Percentiles rank a stretch among this genome's conserved stretches.
Evolutionary conservation across 2,888 invertebrate genomes (phyloP).

Genomic region (Chymomyza caudatula): DNA sequence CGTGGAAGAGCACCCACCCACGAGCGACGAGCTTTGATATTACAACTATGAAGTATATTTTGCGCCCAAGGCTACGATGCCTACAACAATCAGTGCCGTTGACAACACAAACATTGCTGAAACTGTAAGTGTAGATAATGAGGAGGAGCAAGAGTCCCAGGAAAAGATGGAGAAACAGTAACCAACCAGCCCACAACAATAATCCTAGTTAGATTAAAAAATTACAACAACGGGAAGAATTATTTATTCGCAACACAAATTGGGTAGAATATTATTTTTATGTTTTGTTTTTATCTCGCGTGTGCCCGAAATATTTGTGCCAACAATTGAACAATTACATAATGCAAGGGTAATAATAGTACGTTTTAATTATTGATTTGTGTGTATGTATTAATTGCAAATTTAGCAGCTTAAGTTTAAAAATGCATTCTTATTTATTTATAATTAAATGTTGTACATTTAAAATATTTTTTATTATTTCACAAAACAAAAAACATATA

Average conservation of each 20-base stretch:
- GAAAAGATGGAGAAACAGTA: conserved; percentile 6
- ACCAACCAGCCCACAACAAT: neutral
- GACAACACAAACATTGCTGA: conserved; percentile 44
- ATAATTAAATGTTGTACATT: conserved; percentile 40
- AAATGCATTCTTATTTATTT: conserved; percentile 20
- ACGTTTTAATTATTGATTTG: conserved; percentile 9
- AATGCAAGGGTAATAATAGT: neutral
- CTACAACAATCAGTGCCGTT: conserved; percentile 42
- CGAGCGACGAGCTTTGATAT: conserved; percentile 78
- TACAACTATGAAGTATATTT: conserved; percentile 74
- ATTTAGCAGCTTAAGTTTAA: conserved; percentile 22
- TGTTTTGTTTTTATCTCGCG: conserved; percentile 3
- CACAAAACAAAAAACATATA: too few species aligned
- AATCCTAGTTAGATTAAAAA: conserved; percentile 36
- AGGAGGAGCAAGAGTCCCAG: conserved; percentile 9
- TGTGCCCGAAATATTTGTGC: conserved; percentile 50
- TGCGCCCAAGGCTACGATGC: conserved; percentile 65
- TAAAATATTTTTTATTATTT: too few species aligned
- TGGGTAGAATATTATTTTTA: conserved; percentile 6
- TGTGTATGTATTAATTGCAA: conserved; percentile 10
- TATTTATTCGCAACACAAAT: conserved; percentile 8
- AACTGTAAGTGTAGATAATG: conserved; percentile 7
- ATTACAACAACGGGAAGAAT: neutral
- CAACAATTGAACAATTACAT: conserved; percentile 34
- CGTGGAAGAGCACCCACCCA: conserved; percentile 82